Conservation (phyloP, 2,113 vertebrate genomes). For the Lepus europaeus region DNA sequence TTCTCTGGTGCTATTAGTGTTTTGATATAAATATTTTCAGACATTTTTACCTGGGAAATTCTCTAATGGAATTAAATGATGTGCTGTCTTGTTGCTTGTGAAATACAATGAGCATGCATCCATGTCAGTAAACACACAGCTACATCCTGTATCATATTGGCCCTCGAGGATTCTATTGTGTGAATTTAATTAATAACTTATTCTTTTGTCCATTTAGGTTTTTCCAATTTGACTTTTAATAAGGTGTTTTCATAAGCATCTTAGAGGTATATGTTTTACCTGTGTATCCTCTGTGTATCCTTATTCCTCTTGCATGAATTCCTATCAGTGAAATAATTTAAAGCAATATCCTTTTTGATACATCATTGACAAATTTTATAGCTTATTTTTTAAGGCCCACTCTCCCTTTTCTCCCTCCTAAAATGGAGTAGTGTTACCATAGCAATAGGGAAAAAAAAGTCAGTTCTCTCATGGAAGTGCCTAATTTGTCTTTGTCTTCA, state of each 20-base stretch:
- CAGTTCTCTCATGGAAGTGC: slow-evolving; percentile 65
- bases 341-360: slow-evolving; percentile 56
- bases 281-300: too few relatives aligned
- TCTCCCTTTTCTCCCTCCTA: slow-evolving; percentile 64
- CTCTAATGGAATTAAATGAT: not conserved
- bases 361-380: slow-evolving; percentile 70
- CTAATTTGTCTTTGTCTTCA: slow-evolving; percentile 78
- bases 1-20: slow-evolving; percentile 31
- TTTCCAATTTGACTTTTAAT: slow-evolving; percentile 3
- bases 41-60: slow-evolving; percentile 13
- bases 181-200: not conserved
- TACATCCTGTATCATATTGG: not conserved
- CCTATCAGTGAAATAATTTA: slow-evolving; percentile 35
- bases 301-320: not conserved
- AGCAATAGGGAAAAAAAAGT: slow-evolving; percentile 69
- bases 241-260: not conserved
- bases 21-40: slow-evolving; percentile 40
- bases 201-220: not conserved
- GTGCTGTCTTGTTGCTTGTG: not conserved
- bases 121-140: not conserved
- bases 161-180: not conserved
- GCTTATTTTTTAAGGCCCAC: slow-evolving; percentile 68
- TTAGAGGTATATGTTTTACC: not conserved
- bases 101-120: fast-evolving
- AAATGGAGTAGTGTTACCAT: slow-evolving; percentile 81